phyloP scores from a whole-genome alignment of 2,113 vertebrate species.

The Oncorhynchus gorbuscha region DNA sequence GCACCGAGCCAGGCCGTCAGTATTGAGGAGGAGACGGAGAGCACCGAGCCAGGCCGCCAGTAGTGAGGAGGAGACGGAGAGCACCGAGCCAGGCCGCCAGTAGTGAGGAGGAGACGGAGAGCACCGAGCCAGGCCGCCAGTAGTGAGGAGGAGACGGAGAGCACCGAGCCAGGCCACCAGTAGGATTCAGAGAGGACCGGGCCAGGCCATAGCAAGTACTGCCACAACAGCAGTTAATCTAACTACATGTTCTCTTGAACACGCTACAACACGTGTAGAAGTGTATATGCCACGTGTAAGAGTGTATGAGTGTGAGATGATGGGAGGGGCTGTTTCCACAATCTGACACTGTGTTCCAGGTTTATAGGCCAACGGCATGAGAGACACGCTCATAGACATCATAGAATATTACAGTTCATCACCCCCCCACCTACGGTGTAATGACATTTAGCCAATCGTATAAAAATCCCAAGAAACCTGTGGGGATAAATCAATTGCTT shows the following conservation, averaged over 20 bases:
- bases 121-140: not conserved
- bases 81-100: too few relatives aligned
- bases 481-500: slow-evolving; percentile 74
- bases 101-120: not conserved
- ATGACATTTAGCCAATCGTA: slow-evolving; percentile 81
- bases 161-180: not conserved
- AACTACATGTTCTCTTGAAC: slow-evolving; percentile 1
- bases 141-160: not conserved
- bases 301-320: slow-evolving; percentile 37
- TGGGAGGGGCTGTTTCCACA: slow-evolving; percentile 45
- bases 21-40: too few relatives aligned
- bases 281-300: not conserved
- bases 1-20: too few relatives aligned
- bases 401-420: slow-evolving; percentile 77
- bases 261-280: too few relatives aligned
- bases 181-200: not conserved
- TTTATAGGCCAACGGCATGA: slow-evolving; percentile 69
- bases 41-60: too few relatives aligned
- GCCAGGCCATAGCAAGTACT: not conserved
- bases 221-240: not conserved
- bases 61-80: too few relatives aligned
- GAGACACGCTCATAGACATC: slow-evolving; percentile 69
- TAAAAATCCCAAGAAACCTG: slow-evolving; percentile 75
- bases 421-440: slow-evolving; percentile 75
- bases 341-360: slow-evolving; percentile 60